Conservation (phyloP, 2,797 vertebrate genomes). For the Ciconia nigra region DNA sequence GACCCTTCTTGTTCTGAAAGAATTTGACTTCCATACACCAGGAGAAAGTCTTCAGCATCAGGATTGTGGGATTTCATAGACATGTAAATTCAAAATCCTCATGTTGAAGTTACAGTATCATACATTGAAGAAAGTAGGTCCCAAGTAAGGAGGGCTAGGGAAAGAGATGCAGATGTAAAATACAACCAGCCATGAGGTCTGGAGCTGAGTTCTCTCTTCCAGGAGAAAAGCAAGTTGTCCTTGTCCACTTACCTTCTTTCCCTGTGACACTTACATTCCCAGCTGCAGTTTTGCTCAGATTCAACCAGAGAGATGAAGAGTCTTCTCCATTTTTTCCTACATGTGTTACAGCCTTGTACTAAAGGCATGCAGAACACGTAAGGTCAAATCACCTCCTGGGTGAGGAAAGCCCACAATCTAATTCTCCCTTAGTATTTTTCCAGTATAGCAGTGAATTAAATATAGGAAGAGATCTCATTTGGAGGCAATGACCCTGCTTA, state of each 20-base stretch:
- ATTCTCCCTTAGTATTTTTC: neutral
- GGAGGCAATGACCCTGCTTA: neutral
- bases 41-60: fast-evolving
- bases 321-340: neutral
- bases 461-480: neutral
- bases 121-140: neutral
- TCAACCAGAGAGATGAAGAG: neutral
- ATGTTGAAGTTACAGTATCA: neutral
- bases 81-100: neutral
- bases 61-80: neutral
- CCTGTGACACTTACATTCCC: neutral
- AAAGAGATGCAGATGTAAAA: neutral
- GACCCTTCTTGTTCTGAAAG: neutral
- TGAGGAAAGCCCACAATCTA: neutral
- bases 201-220: neutral
- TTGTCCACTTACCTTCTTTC: neutral
- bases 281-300: neutral
- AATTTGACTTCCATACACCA: neutral
- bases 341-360: neutral
- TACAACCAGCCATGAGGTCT: neutral
- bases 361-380: neutral
- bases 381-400: neutral
- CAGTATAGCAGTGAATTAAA: neutral
- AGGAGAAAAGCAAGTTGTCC: neutral
- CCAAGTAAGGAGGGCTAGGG: neutral